Base-by-base conservation (phyloP, 2,888 invertebrate species). In the Eueremaeus valkanovi region DNA sequence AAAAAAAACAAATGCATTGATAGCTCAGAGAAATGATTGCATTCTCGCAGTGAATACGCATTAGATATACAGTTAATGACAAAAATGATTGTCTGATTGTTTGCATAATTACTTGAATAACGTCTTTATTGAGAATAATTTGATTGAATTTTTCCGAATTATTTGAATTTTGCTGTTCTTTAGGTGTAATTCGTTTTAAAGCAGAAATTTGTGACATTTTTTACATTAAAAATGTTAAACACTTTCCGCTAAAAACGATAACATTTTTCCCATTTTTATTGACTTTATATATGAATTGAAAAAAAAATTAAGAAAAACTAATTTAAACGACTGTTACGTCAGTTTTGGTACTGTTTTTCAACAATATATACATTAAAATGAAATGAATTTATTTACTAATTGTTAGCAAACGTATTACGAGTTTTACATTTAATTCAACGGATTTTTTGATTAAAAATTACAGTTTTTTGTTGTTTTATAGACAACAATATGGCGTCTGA, bases 131-230 rank as follows among this genome's bases (percentile, higher is more conserved):
- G 21, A 66, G 66, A 6, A 66, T 31, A 21, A 66, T 66, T 36
- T 66, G 36, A 36, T 40, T 66, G 24, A 66, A 66, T 40, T 36
- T 36, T 18, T 31, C 31, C 13, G 16, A 58, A 18, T 36, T 36
- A 9, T 66, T 36, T 18, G 16, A 58, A 18, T 36, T 36, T 21
- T 66, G 66, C 21, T 66, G 36, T 33, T 66, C 66, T 66, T 66
- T 66, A 66, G 66, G 36, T n/a, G 40, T 66, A 40, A 66, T 40
- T 31, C 66, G 66, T 66, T 36, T 66, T 40, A 66, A 66, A 21
- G 24, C 66, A 66, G 36, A 66, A 31, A 66, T 66, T 66, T 66
- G 36, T 66, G 58, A 58, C 58, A 58, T 58, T 58, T 58, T 58
- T 16, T 58, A 9, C 2, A 31, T 13, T 31, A 11, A 58, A 31